Conservation (phyloP, 2,888 invertebrate species). For the Allolobophora icterica region DNA sequence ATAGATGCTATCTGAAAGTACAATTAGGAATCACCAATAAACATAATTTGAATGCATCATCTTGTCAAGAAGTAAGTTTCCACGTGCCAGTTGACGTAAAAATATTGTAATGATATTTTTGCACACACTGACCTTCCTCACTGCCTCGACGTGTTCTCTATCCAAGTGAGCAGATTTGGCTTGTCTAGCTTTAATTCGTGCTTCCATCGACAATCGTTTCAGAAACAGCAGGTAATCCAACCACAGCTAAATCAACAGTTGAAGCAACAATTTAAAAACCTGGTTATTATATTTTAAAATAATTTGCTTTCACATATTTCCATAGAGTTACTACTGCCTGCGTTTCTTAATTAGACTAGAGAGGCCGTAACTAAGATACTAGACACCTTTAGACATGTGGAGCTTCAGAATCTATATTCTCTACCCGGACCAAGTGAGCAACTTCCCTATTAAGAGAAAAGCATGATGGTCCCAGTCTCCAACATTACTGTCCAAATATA, state of each 20-base stretch:
- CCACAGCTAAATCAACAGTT: neutral
- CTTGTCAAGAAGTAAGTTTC: neutral
- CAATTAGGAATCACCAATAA: too few relatives aligned
- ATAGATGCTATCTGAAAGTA: too few relatives aligned
- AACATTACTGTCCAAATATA: too few relatives aligned
- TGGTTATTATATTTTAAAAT: neutral
- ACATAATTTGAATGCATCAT: neutral
- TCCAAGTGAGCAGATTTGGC: neutral
- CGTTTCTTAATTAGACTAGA: too few relatives aligned
- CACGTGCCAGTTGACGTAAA: neutral
- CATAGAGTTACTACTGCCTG: neutral
- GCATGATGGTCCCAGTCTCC: too few relatives aligned
- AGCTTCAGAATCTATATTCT: too few relatives aligned
- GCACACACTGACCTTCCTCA: neutral
- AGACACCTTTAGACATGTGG: too few relatives aligned
- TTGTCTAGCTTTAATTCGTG: neutral
- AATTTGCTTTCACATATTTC: neutral
- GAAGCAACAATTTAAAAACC: neutral
- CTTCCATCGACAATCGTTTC: neutral
- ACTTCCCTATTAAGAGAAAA: too few relatives aligned
- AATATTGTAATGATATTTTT: neutral
- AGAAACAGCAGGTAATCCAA: neutral
- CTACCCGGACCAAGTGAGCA: too few relatives aligned
- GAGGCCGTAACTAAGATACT: too few relatives aligned
- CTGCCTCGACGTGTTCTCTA: neutral